Evolutionary conservation across 2,888 invertebrate genomes (phyloP), one percentile per base, ranked within the genome.

Genomic region (Zaprionus lineosus): DNA sequence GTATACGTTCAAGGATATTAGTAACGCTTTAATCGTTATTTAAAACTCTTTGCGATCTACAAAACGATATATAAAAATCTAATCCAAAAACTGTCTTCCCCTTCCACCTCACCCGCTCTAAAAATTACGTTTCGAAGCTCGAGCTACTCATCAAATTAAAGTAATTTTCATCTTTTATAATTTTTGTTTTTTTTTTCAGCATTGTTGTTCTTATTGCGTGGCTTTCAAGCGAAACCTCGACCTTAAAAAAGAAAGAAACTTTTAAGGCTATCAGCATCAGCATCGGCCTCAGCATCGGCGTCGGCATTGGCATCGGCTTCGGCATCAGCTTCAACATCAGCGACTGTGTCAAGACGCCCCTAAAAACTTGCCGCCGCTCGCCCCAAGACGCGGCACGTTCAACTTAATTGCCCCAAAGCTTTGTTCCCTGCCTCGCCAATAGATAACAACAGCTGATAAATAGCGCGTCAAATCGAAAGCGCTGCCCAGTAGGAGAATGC

Each of bases 401-500:
- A 71, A 67, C 75, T 68, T 78, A 78, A 84, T 83, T 83, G 85
- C 79, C 75, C 47, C 37, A 55, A 43, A 50, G 47, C 52, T 55
- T 59, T 55, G 41, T 59, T 28, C 34, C 21, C 11, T 51, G 12
- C 36, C 34, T 28, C 14, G 52, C 61, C 61, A 43, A 77, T 84
- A 83, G 83, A 78, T 78, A 78, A 85, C 84, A 79, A 85, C 81
- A 64, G 56, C 81, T 76, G 79, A 81, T 81, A 81, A 81, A 81
- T 81, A 65, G 84, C 86, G 68, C 61, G 57, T 68, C 86, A 46
- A 81, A 83, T 85, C 85, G 74, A 78, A 82, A 57, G 51, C 59
- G 46, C 44, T 59, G 43, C 14, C 18, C 40, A 14, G 18, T 9
- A 18, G 18, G 19, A 34, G 28, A 33, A 53, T 36, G n/a, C n/a